Percentiles rank a stretch among this genome's conserved stretches.
Evolutionary conservation across 2,888 invertebrate genomes (phyloP).

Genomic region (Dicranocentrus wangi): DNA sequence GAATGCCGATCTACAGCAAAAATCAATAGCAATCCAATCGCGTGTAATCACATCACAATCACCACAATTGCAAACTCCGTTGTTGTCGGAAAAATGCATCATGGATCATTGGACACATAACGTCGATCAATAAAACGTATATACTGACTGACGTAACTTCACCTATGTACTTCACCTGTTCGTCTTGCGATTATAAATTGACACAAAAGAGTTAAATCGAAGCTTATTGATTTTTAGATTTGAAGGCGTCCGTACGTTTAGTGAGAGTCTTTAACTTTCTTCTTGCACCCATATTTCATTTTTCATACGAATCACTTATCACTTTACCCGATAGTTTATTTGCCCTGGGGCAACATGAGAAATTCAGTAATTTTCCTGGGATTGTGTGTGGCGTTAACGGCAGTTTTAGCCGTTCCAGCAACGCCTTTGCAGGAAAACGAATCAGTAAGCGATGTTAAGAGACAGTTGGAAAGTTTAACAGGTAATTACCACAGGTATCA

Average conservation of each 20-base stretch:
- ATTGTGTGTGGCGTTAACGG: conserved; percentile 36
- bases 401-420: conserved; percentile 37
- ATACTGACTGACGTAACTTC: too few species aligned
- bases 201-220: neutral
- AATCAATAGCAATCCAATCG: too few species aligned
- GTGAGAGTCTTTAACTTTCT: conserved; percentile 5
- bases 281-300: too few species aligned
- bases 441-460: neutral
- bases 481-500: neutral
- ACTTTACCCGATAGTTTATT: too few species aligned
- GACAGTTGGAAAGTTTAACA: neutral
- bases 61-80: too few species aligned
- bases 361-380: conserved; percentile 3
- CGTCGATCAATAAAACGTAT: too few species aligned
- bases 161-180: too few species aligned
- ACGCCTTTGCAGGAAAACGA: neutral
- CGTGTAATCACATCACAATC: too few species aligned
- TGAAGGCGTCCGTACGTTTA: neutral
- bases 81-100: too few species aligned
- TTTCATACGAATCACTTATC: too few species aligned
- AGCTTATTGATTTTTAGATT: neutral
- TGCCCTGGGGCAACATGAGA: conserved; percentile 10
- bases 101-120: too few species aligned
- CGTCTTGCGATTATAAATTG: neutral
- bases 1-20: too few species aligned